A percentile compares a stretch with the other conserved stretches of the same genome.
phyloP scores from a whole-genome alignment of 2,888 invertebrate species.

The Andrena trimmerana region DNA sequence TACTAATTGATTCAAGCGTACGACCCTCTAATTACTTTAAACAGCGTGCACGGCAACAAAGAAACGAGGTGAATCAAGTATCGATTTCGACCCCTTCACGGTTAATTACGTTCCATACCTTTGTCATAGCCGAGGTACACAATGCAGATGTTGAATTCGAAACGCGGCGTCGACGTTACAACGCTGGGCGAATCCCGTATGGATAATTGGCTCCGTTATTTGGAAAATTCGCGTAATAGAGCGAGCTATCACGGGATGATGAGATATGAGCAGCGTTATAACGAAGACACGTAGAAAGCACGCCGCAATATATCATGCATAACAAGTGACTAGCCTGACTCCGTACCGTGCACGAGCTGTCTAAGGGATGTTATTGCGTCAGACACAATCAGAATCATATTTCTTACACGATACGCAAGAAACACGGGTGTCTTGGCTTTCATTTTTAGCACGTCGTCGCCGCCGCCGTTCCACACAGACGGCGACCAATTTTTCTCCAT shows the following conservation, averaged over 20 bases:
- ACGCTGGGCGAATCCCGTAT: background rate
- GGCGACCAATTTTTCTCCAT: conserved; percentile 39
- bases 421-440: conserved; percentile 37
- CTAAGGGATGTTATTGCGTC: conserved; percentile 70
- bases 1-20: background rate
- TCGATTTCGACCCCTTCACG: conserved; percentile 9
- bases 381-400: conserved; percentile 73
- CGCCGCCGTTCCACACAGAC: conserved; percentile 1
- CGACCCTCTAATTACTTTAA: conserved; percentile 3
- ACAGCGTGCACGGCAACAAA: background rate
- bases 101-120: conserved; percentile 22
- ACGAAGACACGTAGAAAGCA: conserved; percentile 83
- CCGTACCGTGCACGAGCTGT: conserved; percentile 73
- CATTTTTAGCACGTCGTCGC: conserved; percentile 47
- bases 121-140: background rate
- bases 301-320: conserved; percentile 81
- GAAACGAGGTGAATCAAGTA: background rate
- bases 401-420: conserved; percentile 63
- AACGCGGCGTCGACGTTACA: conserved; percentile 30
- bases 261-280: conserved; percentile 78
- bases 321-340: conserved; percentile 77
- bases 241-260: conserved; percentile 67
- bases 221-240: conserved; percentile 74
- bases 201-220: conserved; percentile 65
- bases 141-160: conserved; percentile 36